Evolutionary conservation across 2,888 invertebrate species (phyloP), one percentile per base, ranked within the genome.

Genomic region (Camponotus fellah): DNA sequence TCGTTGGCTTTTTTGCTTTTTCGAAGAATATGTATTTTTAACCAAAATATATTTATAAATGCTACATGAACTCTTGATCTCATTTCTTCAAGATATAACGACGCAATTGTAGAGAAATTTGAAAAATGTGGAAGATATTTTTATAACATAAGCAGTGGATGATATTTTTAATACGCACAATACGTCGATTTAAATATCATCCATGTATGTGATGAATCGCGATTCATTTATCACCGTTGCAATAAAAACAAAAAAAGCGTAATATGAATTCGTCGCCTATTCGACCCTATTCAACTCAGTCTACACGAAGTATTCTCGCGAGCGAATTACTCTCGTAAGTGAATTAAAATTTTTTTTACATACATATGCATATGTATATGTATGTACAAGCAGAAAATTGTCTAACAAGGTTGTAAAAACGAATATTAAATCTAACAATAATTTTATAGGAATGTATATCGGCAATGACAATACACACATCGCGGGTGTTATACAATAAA

Each of bases 241-340:
- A 69, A 84, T 60, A 74, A 82, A 80, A 82, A 82, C 66, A 53
- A 43, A 53, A 26, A 2, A 34, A 49, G 49, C 10, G n/a, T 26
- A 62, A 76, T 56, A 40, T 60, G 3, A 62, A 40, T 60, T 69
- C 84, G 74, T 69, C 43, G 87, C 85, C 85, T 79, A 83, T 82
- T 88, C 64, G 12, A 17, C 9, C 74, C 83, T 26, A 26, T 26
- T 26, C 26, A 26, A 26, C 26, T 79, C 71, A 32, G 53, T 66
- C 62, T 34, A 69, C 74, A 74, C 56, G 82, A 68, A 81, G 75
- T 75, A 10, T 60, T 26, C 62, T 69, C 40, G 37, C 80, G 64
- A 34, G 49, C 12, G n/a, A 26, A 26, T 26, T 26, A 26, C 26
- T 62, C 32, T 43, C 40, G 37, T 37, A 69, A 82, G 64, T 83